These are phyloP conservation scores for Heliornis fulica DNA, from an alignment of 2,113 vertebrate species.

Conservation along the genomic window DNA sequence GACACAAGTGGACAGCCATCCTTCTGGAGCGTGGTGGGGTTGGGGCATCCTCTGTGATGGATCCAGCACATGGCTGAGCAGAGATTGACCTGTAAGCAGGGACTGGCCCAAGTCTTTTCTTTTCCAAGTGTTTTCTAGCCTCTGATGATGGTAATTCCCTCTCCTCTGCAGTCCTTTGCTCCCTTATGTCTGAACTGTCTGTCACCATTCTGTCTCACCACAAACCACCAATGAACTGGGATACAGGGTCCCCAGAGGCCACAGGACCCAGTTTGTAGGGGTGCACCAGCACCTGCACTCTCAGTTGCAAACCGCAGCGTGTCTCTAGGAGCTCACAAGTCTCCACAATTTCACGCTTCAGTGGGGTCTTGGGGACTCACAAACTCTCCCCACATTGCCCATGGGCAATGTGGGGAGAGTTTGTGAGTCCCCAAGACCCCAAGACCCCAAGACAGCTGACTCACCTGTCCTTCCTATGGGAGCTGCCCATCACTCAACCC, in stretches of 20 bases:
- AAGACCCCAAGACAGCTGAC: too few species aligned
- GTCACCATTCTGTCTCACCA: background rate
- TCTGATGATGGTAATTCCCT: background rate
- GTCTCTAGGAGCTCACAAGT: background rate
- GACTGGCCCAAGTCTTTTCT: background rate
- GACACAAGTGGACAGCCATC: fast-evolving
- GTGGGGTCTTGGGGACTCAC: background rate
- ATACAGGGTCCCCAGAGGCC: background rate
- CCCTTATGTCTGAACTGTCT: background rate
- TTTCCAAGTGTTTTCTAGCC: background rate
- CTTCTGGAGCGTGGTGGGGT: background rate
- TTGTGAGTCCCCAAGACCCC: too few species aligned
- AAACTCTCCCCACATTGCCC: fast-evolving
- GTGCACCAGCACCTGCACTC: background rate
- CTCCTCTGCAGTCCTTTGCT: background rate
- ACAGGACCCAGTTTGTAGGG: background rate
- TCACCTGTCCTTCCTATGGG: background rate
- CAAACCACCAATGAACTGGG: background rate
- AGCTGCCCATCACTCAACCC: fast-evolving
- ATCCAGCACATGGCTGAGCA: fast-evolving
- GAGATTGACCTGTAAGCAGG: background rate
- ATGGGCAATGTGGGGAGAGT: too few species aligned
- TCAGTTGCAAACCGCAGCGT: background rate
- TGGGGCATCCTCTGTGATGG: background rate
- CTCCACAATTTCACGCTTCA: background rate